Conservation (phyloP, 2,888 invertebrate species). For the Agonopterix alstromeriana region DNA sequence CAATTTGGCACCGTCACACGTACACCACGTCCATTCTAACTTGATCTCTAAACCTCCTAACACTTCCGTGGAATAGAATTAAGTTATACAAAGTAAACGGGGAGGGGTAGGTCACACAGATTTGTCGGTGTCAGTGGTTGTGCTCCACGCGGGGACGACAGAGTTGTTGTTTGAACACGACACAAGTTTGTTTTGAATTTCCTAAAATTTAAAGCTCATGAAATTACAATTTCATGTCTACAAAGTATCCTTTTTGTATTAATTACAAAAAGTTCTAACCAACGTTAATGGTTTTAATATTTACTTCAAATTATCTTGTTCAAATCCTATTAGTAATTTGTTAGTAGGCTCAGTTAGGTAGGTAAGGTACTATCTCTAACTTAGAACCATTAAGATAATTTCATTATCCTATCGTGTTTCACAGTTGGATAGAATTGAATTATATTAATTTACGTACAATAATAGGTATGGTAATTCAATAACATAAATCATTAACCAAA, state of each 20-base stretch:
- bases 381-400: too few species aligned
- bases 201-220: conserved; percentile 13
- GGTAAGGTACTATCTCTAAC: too few species aligned
- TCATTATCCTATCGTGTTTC: too few species aligned
- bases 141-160: conserved; percentile 13
- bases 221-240: conserved; percentile 9
- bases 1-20: conserved; percentile 51
- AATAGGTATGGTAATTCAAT: not conserved
- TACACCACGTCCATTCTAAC: conserved; percentile 32
- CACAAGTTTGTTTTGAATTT: conserved; percentile 25
- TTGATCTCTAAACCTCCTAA: conserved; percentile 13
- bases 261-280: too few species aligned
- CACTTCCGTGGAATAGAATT: not conserved
- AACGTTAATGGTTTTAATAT: too few species aligned
- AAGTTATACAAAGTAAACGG: not conserved
- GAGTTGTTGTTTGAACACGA: conserved; percentile 9
- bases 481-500: not conserved
- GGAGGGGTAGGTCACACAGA: conserved; percentile 11
- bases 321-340: too few species aligned
- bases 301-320: too few species aligned
- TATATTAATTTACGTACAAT: too few species aligned
- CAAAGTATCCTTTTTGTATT: conserved; percentile 6
- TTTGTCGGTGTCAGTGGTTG: conserved; percentile 9
- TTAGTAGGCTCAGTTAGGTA: too few species aligned
- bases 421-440: too few species aligned